Evolutionary conservation across 2,888 invertebrate genomes (phyloP), one percentile per base, ranked within the genome.

Genomic region (Enoplolaimus lenunculus): DNA sequence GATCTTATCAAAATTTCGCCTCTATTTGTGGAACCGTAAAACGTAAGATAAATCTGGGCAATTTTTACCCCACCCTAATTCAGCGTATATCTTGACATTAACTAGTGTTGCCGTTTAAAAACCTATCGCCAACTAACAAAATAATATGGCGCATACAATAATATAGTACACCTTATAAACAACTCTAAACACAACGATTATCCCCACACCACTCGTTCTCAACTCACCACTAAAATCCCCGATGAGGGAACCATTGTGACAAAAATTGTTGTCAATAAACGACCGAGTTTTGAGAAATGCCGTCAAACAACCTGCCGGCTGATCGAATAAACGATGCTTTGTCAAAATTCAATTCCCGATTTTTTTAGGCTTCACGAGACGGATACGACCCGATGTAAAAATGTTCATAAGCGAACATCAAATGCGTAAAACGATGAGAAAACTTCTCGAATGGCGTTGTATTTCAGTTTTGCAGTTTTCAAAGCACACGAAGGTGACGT

Each of bases 301-400:
- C 65, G 93, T 93, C 26, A 98, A 85, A 81, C 98, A 98, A 69
- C 91, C 88, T 77, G 93, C 91, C 0, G 95, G 94, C 82, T 98
- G 98, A 82, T 98, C 98, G 0, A 93, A 93, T 34, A 83, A 97
- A 98, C 0, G 97, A 92, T 0, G 94, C 90, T 81, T 95, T 95
- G 84, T 98, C 98, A 83, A 98, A 98, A 81, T 93, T 88, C 0
- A 90, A 89, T 78, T 95, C 95, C 21, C 94, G 86, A 77, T 90
- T 88, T 68, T 91, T 82, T 89, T 89, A 90, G 70, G 89, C 88
- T 68, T 89, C 89, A 79, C 88, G 87, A 74, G 88, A 88, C 87
- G 88, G 78, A 34, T 78, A 77, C 73, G 78, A 77, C 72, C 82
- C 82, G 71, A 93, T 91, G 74, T 94, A 90, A 81, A 93, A 94